Evolutionary conservation across 2,888 invertebrate genomes (phyloP).

Genomic region (Creontiades dilutus): DNA sequence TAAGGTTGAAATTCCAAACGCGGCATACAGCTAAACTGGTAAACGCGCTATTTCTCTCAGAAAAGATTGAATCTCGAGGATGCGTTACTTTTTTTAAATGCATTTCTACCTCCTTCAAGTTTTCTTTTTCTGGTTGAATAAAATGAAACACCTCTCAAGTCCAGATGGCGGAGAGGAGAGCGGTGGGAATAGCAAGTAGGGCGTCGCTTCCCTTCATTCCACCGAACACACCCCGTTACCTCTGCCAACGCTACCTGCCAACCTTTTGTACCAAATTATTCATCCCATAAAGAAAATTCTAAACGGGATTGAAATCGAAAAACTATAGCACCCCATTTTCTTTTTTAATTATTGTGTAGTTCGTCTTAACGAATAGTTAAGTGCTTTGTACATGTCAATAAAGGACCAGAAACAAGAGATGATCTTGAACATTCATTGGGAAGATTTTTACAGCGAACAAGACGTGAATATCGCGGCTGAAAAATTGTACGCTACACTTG

Average conservation of each 20-base stretch:
- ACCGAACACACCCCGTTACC: slow-evolving; percentile 16
- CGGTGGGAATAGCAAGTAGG: slow-evolving; percentile 46
- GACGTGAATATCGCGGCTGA: too few relatives aligned
- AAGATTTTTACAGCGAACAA: too few relatives aligned
- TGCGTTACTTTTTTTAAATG: slow-evolving; percentile 33
- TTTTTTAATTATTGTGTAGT: too few relatives aligned
- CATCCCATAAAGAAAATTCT: too few relatives aligned
- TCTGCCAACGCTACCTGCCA: not conserved
- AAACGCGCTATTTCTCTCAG: slow-evolving; percentile 32
- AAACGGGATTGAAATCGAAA: too few relatives aligned
- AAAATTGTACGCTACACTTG: too few relatives aligned
- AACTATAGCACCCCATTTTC: too few relatives aligned
- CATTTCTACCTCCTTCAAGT: slow-evolving; percentile 35
- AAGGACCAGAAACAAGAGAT: too few relatives aligned
- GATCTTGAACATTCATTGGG: too few relatives aligned
- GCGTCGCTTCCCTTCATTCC: not conserved
- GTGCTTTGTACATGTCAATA: too few relatives aligned
- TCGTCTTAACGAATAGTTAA: too few relatives aligned
- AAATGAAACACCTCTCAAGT: slow-evolving; percentile 61
- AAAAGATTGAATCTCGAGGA: slow-evolving; percentile 56
- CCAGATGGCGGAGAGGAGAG: slow-evolving; percentile 37
- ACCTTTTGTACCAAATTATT: not conserved
- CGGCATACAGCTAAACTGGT: not conserved
- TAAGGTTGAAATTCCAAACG: slow-evolving; percentile 49
- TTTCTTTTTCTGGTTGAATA: slow-evolving; percentile 35